Conservation (phyloP, 2,888 invertebrate species). For the Gasteruption jaculator region DNA sequence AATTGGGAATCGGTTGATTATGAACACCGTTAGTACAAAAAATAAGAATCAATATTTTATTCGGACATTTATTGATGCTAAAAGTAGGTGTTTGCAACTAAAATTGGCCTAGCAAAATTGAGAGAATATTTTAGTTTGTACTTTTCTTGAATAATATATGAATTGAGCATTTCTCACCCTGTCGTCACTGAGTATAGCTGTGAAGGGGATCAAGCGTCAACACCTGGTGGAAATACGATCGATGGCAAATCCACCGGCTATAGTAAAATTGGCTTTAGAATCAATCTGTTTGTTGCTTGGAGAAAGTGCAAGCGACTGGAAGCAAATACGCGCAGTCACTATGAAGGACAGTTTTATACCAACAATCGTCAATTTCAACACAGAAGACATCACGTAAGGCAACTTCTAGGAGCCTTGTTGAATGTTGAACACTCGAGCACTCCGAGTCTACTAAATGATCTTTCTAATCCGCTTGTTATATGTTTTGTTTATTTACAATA, state of each 20-base stretch:
- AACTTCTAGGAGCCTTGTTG: conserved; percentile 24
- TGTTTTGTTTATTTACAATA: conserved; percentile 21
- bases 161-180: too few species aligned
- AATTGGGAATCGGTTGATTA: too few species aligned
- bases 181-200: conserved; percentile 64
- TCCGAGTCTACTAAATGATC: conserved; percentile 33
- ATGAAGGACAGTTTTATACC: conserved; percentile 95
- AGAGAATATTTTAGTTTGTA: too few species aligned
- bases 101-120: too few species aligned
- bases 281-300: conserved; percentile 91
- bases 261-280: conserved; percentile 90
- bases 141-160: too few species aligned
- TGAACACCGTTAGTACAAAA: too few species aligned
- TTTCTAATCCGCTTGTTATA: conserved; percentile 37
- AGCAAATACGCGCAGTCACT: conserved; percentile 83
- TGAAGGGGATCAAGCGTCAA: conserved; percentile 94
- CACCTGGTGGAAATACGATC: conserved; percentile 92
- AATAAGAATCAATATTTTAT: too few species aligned
- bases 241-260: conserved; percentile 90
- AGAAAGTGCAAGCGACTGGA: conserved; percentile 90
- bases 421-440: conserved; percentile 37
- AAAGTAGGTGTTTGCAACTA: too few species aligned
- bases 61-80: too few species aligned
- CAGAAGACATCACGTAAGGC: conserved; percentile 87
- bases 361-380: conserved; percentile 91